Evolutionary conservation across 2,797 vertebrate genomes (phyloP), one percentile per base, ranked within the genome.

Genomic region (Sebastiscus albofasciatus): DNA sequence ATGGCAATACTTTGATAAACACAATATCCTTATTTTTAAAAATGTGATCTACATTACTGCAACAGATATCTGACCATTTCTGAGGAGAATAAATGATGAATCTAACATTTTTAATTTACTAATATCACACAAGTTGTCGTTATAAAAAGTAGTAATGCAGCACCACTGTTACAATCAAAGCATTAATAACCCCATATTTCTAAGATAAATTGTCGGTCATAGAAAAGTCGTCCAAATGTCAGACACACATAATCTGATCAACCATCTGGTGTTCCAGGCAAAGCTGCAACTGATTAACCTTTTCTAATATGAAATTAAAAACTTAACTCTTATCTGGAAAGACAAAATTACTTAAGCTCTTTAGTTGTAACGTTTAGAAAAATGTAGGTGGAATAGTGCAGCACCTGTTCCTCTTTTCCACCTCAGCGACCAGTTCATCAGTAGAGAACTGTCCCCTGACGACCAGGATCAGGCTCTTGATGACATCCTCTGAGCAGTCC

Each of bases 401-500:
- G 61, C 88, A 99, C 98, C 98, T 96, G 96, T 99, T 99, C 84
- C 98, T 97, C 92, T 99, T 99, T 90, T 99, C 98, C 85, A 99
- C 98, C 86, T 99, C 98, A 82, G 98, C 98, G 39, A 99, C 98
- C 90, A 99, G 97, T 60, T 99, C 98, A 90, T 99, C 98, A 24
- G 98, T 99, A 2, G 98, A 99, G 91, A 99, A 99, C 87, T 99
- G 98, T 46, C 98, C 98, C 89, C 98, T 96, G 82, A 99, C 98
- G 39, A 99, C 98, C 87, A 99, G 95, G 91, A 99, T 99, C 86
- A 99, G 96, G 83, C 96, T 99, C 93, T 99, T 99, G 83, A 99
- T 99, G 77, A 99, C 98, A 11, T 99, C 98, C 94, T 99, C 98
- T 22, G 98, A 97, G 92, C 98, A 99, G 94, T 99, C 98, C 89